Evolutionary conservation across 2,888 invertebrate species (phyloP).

Genomic region (Pachydiplax longipennis): DNA sequence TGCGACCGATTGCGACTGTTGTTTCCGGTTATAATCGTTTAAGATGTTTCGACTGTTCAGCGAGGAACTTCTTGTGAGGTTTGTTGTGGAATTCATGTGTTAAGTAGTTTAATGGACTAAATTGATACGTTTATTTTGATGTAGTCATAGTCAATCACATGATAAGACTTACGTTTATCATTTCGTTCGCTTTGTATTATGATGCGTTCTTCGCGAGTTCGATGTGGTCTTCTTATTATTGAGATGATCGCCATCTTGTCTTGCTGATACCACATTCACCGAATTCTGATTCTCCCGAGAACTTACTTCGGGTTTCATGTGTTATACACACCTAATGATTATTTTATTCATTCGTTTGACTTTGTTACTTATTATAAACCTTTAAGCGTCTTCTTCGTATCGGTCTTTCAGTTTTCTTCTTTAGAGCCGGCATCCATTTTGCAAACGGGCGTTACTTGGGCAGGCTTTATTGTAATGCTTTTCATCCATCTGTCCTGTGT

Average conservation of each 20-base stretch:
- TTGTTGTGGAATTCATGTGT: background rate
- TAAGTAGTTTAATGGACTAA: background rate
- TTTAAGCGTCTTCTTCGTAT: too few species aligned
- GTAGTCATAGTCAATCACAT: too few species aligned
- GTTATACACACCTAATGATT: background rate
- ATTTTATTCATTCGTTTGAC: background rate
- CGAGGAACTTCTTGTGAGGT: background rate
- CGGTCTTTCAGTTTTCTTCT: too few species aligned
- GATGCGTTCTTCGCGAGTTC: too few species aligned
- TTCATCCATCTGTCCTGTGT: background rate
- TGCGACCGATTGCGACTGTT: background rate
- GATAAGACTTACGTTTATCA: too few species aligned
- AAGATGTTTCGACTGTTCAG: background rate
- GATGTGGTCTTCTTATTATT: background rate
- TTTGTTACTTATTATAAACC: too few species aligned
- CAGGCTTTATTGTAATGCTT: background rate
- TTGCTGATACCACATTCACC: background rate
- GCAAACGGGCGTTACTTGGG: background rate
- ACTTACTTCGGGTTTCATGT: too few species aligned
- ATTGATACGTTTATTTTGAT: too few species aligned
- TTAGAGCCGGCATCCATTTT: background rate
- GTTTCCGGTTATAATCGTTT: background rate
- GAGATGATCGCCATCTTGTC: constrained; percentile 18
- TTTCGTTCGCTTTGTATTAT: too few species aligned
- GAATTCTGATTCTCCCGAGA: too few species aligned